Base-by-base conservation (phyloP, 2,888 invertebrate genomes). In the Acleris laterana region DNA sequence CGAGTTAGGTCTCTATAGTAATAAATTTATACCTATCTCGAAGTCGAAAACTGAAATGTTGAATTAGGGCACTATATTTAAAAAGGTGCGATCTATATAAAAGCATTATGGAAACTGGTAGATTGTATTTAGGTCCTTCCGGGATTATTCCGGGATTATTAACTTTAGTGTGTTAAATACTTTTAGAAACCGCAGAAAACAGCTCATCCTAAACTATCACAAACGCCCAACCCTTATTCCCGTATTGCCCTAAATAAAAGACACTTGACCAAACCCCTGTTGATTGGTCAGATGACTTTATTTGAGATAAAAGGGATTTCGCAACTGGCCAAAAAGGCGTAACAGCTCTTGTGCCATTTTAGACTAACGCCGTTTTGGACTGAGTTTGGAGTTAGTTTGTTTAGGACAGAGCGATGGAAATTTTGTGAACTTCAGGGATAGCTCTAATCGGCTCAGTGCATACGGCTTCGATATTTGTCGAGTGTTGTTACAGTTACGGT, bases 261-360 rank as follows among this genome's bases (percentile, higher is more conserved):
- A 64, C 57, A 59, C 53, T 32, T 58, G 55, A 9, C 61, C 56
- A 66, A 56, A 42, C 42, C 63, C 44, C 17, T 50, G 32, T 19
- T 63, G 68, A 68, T 68, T 68, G 68, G 63, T 48, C 44, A 16
- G 55, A 63, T 63, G 60, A 65, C 63, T 68, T 68, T 59, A 68
- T 68, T 60, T 63, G 28, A 52, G 57, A 68, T 25, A 44, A 49
- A 68, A 55, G 44, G 60, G 63, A 68, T 65, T 56, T 59, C 48
- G 13, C 11, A 38, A 13, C n/a, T 32, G 22, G 32, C 3, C 38
- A 22, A 49, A 55, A 55, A 17, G 20, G 5, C 53, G 5, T 55
- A 55, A 46, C 32, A 22, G 4, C 17, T 17, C 16, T 46, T 17
- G n/a, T 0, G 3, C 16, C 17, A 6, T n/a, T 17, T 60, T n/a